phyloP scores from a whole-genome alignment of 2,113 vertebrate genomes.

The Smithornis capensis region DNA sequence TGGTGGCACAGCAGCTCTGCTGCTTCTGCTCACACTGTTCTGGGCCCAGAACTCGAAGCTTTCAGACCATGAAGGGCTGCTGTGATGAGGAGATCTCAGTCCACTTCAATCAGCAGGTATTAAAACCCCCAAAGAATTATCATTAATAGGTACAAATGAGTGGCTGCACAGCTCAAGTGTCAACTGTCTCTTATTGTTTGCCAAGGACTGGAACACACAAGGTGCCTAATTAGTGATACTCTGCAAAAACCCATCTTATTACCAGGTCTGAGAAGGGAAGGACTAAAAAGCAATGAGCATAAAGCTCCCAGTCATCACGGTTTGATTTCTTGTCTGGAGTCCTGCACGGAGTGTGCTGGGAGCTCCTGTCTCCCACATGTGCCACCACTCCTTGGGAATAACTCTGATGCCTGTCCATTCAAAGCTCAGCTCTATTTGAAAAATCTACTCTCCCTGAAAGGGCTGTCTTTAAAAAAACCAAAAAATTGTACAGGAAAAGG shows the following conservation, averaged over 20 bases:
- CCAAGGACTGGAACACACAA: neutral
- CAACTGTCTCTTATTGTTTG: neutral
- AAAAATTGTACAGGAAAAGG: constrained; percentile 56
- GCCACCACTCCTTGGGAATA: neutral
- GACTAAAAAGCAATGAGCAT: neutral
- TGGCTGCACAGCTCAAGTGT: neutral
- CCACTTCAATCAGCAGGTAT: neutral
- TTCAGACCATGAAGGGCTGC: neutral
- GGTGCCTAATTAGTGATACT: neutral
- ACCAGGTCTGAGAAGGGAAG: neutral
- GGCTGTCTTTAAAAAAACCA: constrained; percentile 2
- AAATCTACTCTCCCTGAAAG: constrained; percentile 46
- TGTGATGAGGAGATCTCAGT: neutral
- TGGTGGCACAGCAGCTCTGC: neutral
- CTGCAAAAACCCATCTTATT: neutral
- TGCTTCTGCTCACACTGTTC: neutral
- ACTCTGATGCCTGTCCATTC: constrained; percentile 14
- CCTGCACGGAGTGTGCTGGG: neutral
- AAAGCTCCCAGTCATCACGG: neutral
- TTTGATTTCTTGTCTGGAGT: neutral
- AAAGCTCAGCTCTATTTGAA: constrained; percentile 10
- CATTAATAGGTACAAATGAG: neutral
- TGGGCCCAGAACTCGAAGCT: neutral
- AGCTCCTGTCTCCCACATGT: neutral
- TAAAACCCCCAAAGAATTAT: neutral